These are phyloP conservation scores for Mylabris sibirica DNA, from an alignment of 2,888 invertebrate species.

Conservation along the genomic window DNA sequence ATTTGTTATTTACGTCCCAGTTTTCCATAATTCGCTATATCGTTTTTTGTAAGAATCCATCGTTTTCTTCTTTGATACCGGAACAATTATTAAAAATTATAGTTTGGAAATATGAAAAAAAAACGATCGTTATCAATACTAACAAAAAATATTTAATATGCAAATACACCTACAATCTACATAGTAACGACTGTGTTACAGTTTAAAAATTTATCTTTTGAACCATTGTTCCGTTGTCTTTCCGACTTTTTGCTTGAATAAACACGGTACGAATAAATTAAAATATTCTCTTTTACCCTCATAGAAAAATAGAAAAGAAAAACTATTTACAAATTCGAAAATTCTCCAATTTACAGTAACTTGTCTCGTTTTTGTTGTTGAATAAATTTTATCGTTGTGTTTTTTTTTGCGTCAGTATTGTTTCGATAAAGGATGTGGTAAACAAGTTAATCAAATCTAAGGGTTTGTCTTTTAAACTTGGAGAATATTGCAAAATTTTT, in stretches of 20 bases:
- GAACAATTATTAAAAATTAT: conserved; percentile 40
- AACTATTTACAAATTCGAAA: background rate
- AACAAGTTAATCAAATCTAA: background rate
- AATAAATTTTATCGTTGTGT: background rate
- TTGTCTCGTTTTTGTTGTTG: background rate
- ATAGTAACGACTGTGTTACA: conserved; percentile 45
- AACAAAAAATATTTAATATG: conserved; percentile 44
- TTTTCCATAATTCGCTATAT: too few species aligned
- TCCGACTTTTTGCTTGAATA: conserved; percentile 36
- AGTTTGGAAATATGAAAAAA: conserved; percentile 33
- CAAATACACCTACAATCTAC: conserved; percentile 50
- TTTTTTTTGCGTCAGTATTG: background rate
- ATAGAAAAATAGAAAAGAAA: background rate
- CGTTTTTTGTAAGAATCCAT: background rate
- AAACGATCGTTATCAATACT: conserved; percentile 17
- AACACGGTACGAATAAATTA: conserved; percentile 29
- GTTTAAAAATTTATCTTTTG: conserved; percentile 42
- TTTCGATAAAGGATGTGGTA: background rate
- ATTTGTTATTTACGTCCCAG: too few species aligned
- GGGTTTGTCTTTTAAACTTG: background rate
- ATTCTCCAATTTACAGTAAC: background rate
- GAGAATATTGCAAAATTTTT: background rate
- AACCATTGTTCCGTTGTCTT: conserved; percentile 33
- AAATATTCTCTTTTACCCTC: conserved; percentile 5
- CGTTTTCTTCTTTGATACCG: conserved; percentile 36